These are phyloP conservation scores for Chitala chitala DNA, from an alignment of 2,113 vertebrate genomes.

Conservation along the genomic window DNA sequence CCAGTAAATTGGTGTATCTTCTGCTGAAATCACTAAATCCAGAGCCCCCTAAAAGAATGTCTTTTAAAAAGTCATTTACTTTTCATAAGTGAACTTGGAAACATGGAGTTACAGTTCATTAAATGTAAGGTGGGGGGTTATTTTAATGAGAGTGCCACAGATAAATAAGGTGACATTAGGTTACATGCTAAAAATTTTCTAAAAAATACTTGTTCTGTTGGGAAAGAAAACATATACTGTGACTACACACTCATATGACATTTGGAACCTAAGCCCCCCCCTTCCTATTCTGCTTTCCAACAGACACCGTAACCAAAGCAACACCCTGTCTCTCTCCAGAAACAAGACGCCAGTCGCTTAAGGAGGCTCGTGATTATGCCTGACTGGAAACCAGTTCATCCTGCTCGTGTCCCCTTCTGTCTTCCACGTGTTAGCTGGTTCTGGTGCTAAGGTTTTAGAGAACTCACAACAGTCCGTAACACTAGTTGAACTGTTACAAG, in stretches of 20 bases:
- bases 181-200: conserved; percentile 1
- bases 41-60: background rate
- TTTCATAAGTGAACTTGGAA: background rate
- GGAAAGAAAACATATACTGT: background rate
- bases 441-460: background rate
- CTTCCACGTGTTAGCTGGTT: background rate
- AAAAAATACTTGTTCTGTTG: background rate
- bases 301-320: background rate
- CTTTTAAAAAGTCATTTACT: background rate
- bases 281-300: background rate
- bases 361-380: background rate
- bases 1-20: background rate
- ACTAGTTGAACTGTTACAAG: background rate
- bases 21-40: conserved; percentile 1
- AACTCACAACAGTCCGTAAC: background rate
- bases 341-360: background rate
- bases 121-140: conserved; percentile 1
- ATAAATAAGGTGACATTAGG: background rate
- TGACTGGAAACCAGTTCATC: background rate
- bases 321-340: background rate
- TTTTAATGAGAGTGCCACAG: background rate
- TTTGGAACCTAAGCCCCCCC: background rate
- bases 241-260: background rate
- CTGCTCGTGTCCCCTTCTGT: background rate
- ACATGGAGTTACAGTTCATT: background rate